These are phyloP conservation scores for Osmoderma eremita DNA, from an alignment of 2,888 invertebrate species.

Conservation along the genomic window DNA sequence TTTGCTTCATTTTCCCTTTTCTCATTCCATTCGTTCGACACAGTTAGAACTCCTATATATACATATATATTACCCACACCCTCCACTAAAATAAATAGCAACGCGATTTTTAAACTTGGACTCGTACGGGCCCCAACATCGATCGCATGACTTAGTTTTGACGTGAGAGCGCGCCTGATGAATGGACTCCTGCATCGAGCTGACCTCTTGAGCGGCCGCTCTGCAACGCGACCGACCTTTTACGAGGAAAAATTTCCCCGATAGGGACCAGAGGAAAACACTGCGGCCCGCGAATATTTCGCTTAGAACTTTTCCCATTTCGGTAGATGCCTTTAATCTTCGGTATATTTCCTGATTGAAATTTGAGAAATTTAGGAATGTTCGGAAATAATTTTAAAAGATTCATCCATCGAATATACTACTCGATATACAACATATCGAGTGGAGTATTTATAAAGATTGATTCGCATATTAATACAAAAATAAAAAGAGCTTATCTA, in stretches of 20 bases:
- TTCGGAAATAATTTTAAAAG: no score
- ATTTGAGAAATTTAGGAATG: no score
- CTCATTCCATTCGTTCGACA: neutral
- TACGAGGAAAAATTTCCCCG: neutral
- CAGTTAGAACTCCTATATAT: conserved; percentile 33
- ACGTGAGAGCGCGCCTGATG: conserved; percentile 34
- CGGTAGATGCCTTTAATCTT: no score
- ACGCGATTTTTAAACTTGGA: conserved; percentile 37
- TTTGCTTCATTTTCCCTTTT: neutral
- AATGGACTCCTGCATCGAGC: conserved; percentile 37
- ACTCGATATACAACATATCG: no score
- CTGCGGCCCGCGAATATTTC: no score
- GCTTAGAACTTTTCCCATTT: no score
- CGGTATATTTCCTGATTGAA: no score
- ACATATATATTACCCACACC: conserved; percentile 28
- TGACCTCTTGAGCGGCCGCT: conserved; percentile 29
- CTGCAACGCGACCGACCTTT: conserved; percentile 29
- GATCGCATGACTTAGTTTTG: conserved; percentile 41
- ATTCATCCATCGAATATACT: no score
- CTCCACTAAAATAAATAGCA: conserved; percentile 35
- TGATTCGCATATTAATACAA: no score
- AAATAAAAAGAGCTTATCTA: no score
- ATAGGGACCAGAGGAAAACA: no score
- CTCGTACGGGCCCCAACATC: conserved; percentile 22
- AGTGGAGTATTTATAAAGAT: no score